Percentiles rank a stretch among this genome's conserved stretches.
Conservation (phyloP, 2,113 vertebrate species). For the Progne subis region DNA sequence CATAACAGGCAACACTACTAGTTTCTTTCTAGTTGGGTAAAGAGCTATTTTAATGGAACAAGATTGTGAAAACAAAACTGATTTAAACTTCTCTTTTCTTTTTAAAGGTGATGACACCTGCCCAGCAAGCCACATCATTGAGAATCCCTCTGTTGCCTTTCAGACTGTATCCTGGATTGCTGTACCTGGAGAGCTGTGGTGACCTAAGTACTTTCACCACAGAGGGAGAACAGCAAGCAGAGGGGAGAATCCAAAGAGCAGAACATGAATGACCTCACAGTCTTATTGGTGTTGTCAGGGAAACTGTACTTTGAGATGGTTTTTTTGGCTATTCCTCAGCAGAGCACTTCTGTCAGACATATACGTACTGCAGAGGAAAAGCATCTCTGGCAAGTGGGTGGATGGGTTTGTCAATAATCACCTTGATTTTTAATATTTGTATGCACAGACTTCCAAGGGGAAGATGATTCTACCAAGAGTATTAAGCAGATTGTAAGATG, state of each 20-base stretch:
- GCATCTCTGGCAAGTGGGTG: background rate
- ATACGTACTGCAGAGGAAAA: background rate
- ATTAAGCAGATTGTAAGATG: background rate
- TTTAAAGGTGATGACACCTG: conserved; percentile 71
- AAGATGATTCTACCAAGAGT: background rate
- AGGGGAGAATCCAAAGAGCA: background rate
- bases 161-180: conserved; percentile 56
- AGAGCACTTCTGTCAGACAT: background rate
- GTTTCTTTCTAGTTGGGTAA: background rate
- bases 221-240: background rate
- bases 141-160: conserved; percentile 2
- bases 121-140: background rate
- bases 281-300: conserved; percentile 78
- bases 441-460: background rate
- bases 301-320: conserved; percentile 79
- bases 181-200: conserved; percentile 82
- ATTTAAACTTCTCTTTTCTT: background rate
- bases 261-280: conserved; percentile 76
- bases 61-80: background rate
- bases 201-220: conserved; percentile 81
- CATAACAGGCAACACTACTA: background rate
- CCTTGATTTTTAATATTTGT: background rate
- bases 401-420: background rate
- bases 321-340: conserved; percentile 48
- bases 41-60: background rate